These are phyloP conservation scores for Catagonus wagneri DNA, from an alignment of 2,113 vertebrate species.

Conservation along the genomic window DNA sequence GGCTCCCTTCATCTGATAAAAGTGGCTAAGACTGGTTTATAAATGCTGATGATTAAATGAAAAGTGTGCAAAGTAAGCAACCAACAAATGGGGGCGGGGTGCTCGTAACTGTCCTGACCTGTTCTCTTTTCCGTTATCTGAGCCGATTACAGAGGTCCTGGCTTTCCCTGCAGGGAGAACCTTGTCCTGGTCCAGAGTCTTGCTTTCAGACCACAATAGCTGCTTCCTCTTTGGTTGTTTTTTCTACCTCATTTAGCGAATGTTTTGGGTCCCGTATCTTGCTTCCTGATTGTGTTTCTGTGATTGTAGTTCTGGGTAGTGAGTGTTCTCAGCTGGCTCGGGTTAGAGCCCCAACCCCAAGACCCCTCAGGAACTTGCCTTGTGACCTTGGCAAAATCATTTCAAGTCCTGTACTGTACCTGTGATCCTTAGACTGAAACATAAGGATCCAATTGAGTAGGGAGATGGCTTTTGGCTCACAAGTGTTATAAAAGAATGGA, in stretches of 20 bases:
- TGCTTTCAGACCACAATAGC: neutral
- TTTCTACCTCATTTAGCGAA: neutral
- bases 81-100: too few species aligned
- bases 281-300: neutral
- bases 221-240: neutral
- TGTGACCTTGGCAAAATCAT: neutral
- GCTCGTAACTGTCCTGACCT: neutral
- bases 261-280: neutral
- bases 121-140: neutral
- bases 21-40: neutral
- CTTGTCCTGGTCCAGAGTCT: neutral
- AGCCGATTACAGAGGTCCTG: neutral
- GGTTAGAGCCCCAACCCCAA: neutral
- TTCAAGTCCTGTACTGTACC: neutral
- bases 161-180: neutral
- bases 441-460: neutral
- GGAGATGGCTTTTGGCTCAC: neutral
- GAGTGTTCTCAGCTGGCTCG: neutral
- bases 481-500: neutral
- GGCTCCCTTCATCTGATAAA: neutral
- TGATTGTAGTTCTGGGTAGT: neutral
- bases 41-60: neutral
- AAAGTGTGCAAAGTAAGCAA: neutral
- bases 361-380: too few species aligned
- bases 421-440: neutral